Conservation (phyloP, 2,888 invertebrate genomes). For the Drosophila monieri region DNA sequence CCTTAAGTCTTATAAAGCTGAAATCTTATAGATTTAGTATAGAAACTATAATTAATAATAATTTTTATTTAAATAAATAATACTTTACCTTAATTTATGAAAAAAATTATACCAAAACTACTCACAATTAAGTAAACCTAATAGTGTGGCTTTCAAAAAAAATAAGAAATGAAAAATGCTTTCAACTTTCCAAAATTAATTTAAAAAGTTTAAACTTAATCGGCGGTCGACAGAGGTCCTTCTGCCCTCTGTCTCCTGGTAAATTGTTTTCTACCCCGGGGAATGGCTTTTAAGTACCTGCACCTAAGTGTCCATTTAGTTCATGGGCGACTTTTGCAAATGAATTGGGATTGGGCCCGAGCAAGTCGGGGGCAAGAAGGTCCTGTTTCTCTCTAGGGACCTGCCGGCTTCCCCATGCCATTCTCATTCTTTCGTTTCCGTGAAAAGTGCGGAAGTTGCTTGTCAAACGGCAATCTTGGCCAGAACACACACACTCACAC, state of each 20-base stretch:
- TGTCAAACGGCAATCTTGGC: conserved; percentile 68
- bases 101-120: neutral
- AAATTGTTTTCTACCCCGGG: neutral
- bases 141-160: neutral
- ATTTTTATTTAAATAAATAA: neutral
- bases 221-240: conserved; percentile 3
- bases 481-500: conserved; percentile 23
- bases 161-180: neutral
- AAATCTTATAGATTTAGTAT: too few species aligned
- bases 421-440: conserved; percentile 29
- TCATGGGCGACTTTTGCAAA: conserved; percentile 29
- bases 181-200: conserved; percentile 10
- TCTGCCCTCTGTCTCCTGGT: neutral
- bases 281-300: conserved; percentile 21
- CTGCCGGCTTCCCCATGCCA: neutral
- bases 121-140: neutral
- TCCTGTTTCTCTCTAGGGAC: neutral
- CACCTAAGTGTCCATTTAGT: conserved; percentile 39
- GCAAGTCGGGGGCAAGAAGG: conserved; percentile 2
- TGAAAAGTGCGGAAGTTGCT: conserved; percentile 63
- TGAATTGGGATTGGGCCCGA: conserved; percentile 24
- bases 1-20: too few species aligned
- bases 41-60: too few species aligned
- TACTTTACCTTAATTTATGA: neutral
- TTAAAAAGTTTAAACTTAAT: conserved; percentile 18